Conservation (phyloP, 2,797 vertebrate genomes). For the Silurus aristotelis region DNA sequence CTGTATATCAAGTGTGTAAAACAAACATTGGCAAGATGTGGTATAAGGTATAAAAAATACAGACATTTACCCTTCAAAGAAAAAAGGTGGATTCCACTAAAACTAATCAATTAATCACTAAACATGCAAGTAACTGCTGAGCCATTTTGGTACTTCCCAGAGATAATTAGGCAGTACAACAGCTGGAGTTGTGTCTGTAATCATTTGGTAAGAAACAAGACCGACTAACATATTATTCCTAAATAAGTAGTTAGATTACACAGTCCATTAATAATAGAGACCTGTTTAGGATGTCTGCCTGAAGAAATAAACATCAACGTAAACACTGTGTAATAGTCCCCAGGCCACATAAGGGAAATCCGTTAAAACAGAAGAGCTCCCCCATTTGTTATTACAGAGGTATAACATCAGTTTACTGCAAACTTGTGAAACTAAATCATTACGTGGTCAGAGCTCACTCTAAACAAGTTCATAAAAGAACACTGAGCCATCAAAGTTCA, state of each 20-base stretch:
- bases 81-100: neutral
- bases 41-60: neutral
- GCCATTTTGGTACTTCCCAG: slow-evolving; percentile 42
- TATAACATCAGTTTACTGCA: neutral
- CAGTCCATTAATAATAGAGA: neutral
- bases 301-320: neutral
- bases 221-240: neutral
- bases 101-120: neutral
- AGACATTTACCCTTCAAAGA: neutral
- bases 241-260: neutral
- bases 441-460: neutral
- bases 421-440: neutral
- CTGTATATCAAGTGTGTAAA: too few relatives aligned
- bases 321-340: neutral
- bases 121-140: neutral
- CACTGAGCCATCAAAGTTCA: neutral
- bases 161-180: neutral
- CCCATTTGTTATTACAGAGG: neutral
- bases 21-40: neutral
- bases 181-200: neutral
- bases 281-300: neutral
- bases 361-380: slow-evolving; percentile 21
- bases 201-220: neutral
- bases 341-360: slow-evolving; percentile 9
- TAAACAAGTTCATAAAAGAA: neutral